A percentile compares a stretch with the other conserved stretches of the same genome.
These are phyloP conservation scores for Beris morrisii DNA, from an alignment of 2,888 invertebrate species.

Conservation along the genomic window DNA sequence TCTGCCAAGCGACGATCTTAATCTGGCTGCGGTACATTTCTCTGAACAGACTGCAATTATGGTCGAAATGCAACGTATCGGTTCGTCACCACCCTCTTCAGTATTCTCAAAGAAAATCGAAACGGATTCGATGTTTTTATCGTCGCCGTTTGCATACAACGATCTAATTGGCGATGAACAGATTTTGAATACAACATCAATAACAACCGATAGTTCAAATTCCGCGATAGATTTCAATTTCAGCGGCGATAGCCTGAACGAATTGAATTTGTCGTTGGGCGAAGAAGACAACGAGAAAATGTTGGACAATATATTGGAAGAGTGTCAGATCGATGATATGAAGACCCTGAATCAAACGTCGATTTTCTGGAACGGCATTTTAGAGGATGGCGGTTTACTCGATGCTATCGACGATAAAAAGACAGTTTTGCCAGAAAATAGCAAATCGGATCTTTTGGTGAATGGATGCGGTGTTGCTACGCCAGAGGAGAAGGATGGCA, in stretches of 20 bases:
- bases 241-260: slow-evolving; percentile 54
- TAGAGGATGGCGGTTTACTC: slow-evolving; percentile 51
- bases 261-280: slow-evolving; percentile 52
- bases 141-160: slow-evolving; percentile 50
- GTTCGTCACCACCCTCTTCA: slow-evolving; percentile 34
- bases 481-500: slow-evolving; percentile 36
- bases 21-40: slow-evolving; percentile 47
- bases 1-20: slow-evolving; percentile 35
- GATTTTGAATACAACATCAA: slow-evolving; percentile 38
- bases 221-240: slow-evolving; percentile 53
- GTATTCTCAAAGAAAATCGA: slow-evolving; percentile 32
- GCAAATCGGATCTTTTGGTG: slow-evolving; percentile 17
- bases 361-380: slow-evolving; percentile 56
- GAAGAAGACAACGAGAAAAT: slow-evolving; percentile 54
- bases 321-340: slow-evolving; percentile 55
- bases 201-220: slow-evolving; percentile 42
- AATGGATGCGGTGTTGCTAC: slow-evolving; percentile 6
- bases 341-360: slow-evolving; percentile 55
- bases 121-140: slow-evolving; percentile 46
- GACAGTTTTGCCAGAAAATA: slow-evolving; percentile 15
- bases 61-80: slow-evolving; percentile 50
- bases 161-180: slow-evolving; percentile 53
- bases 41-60: slow-evolving; percentile 52
- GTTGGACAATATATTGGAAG: slow-evolving; percentile 55
- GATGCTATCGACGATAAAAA: slow-evolving; percentile 51